A percentile compares a stretch with the other conserved stretches of the same genome.
Evolutionary conservation across 1,140 invertebrate genomes (phyloP).

Genomic region (Cyclargus thomasi): DNA sequence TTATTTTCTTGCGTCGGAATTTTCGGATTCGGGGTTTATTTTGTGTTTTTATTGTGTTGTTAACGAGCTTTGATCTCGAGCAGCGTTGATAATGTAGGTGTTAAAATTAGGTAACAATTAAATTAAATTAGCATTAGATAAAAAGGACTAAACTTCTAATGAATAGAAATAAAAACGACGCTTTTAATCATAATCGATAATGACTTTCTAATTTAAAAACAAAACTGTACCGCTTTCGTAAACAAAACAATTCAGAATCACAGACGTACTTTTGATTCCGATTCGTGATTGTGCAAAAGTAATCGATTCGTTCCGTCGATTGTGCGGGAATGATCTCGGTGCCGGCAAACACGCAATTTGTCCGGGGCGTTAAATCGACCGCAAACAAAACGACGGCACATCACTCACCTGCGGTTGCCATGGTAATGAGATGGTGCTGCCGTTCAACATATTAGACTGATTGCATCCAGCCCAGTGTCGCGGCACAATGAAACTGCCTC

Average conservation of each 20-base stretch:
- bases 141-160: slow-evolving; percentile 17
- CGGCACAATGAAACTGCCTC: slow-evolving; percentile 28
- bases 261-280: slow-evolving; percentile 26
- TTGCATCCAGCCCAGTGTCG: slow-evolving; percentile 46
- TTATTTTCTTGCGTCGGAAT: not conserved
- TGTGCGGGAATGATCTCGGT: slow-evolving; percentile 53
- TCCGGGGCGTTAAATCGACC: slow-evolving; percentile 70
- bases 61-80: not conserved
- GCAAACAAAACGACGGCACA: slow-evolving; percentile 67
- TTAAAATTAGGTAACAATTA: slow-evolving; percentile 4
- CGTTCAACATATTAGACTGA: slow-evolving; percentile 72
- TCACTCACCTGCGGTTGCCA: slow-evolving; percentile 72
- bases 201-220: no score
- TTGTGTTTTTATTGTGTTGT: not conserved
- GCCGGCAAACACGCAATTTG: slow-evolving; percentile 71
- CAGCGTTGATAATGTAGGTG: not conserved
- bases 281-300: slow-evolving; percentile 58
- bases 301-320: slow-evolving; percentile 61
- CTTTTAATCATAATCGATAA: no score
- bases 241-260: slow-evolving; percentile 33
- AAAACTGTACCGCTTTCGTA: no score
- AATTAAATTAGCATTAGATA: slow-evolving; percentile 9
- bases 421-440: slow-evolving; percentile 73
- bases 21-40: not conserved
- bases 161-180: no score